Base-by-base conservation (phyloP, 2,888 invertebrate species). In the Hipparchia semele region DNA sequence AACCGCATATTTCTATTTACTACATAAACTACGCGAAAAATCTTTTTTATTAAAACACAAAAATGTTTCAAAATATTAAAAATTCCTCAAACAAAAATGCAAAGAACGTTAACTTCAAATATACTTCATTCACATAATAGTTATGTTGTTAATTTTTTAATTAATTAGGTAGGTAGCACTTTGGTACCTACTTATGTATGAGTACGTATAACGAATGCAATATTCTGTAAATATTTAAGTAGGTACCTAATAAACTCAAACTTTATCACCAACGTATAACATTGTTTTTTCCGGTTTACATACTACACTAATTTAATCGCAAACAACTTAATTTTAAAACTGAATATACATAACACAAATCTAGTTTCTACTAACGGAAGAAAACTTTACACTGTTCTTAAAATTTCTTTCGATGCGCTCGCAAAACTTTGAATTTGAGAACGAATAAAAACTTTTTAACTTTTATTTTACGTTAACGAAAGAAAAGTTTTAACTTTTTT, bases 1-100 rank as follows among this genome's bases (percentile, higher is more conserved):
- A 76, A 74, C 45, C 61, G 68, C 79, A 79, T 79, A 60, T 61
- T 77, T 12, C 56, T 67, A 53, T 46, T 49, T 6, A 62, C 59
- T 10, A 10, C 62, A 62, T 62, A 13, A 62, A 46, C 62, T 9
- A 46, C 3, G 12, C 60, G 8, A 39, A 6, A 45, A 6, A 46
- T 0, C 6, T 49, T 49, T 49, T 49, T 49, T 49, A 49, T 6
- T 49, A 49, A 10, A 7, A 33, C 59, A 59, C 59, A 23, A 59
- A 9, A 9, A 23, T 9, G 9, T 59, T 23, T 58, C 53, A 13
- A 2, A 56, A 23, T 23, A 23, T 23, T 23, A 23, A 23, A 23
- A 23, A 23, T 23, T 23, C 23, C 23, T 23, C 23, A 23, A 23
- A 23, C 23, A 23, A 23, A 58, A 56, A 7, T 58, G 8, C 8